Evolutionary conservation across 2,113 vertebrate species (phyloP).

Genomic region (Leuciscus idus): DNA sequence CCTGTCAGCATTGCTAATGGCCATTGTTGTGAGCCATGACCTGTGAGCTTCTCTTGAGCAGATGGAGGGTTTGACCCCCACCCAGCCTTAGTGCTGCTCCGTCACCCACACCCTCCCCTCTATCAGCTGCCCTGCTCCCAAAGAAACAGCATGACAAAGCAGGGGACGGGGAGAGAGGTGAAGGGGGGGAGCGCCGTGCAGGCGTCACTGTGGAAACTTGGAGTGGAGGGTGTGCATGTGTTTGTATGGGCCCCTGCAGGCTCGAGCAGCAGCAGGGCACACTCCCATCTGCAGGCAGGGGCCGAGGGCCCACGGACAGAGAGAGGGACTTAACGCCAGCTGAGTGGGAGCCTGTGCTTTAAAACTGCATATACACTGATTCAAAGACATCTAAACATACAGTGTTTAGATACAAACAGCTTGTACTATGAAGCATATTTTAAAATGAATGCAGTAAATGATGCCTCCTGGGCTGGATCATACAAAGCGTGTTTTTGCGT

Average conservation of each 20-base stretch:
- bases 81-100: conserved; percentile 56
- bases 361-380: conserved; percentile 19
- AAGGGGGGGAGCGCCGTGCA: conserved; percentile 18
- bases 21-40: conserved; percentile 58
- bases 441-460: neutral
- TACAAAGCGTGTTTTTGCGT: neutral
- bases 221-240: conserved; percentile 40
- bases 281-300: conserved; percentile 59
- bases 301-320: conserved; percentile 27
- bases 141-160: conserved; percentile 62
- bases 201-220: conserved; percentile 58
- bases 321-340: conserved; percentile 38
- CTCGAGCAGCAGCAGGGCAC: conserved; percentile 57
- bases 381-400: conserved; percentile 11
- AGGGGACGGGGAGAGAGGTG: conserved; percentile 32
- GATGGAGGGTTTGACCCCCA: conserved; percentile 62
- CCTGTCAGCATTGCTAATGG: conserved; percentile 62
- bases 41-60: conserved; percentile 57
- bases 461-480: neutral
- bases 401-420: neutral
- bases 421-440: neutral
- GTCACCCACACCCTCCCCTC: conserved; percentile 51
- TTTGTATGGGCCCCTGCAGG: conserved; percentile 38
- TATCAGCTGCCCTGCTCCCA: conserved; percentile 60
- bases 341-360: conserved; percentile 37